Percentiles rank a stretch among this genome's conserved stretches.
Evolutionary conservation across 2,888 invertebrate species (phyloP).

Genomic region (Dicranocentrus wangi): DNA sequence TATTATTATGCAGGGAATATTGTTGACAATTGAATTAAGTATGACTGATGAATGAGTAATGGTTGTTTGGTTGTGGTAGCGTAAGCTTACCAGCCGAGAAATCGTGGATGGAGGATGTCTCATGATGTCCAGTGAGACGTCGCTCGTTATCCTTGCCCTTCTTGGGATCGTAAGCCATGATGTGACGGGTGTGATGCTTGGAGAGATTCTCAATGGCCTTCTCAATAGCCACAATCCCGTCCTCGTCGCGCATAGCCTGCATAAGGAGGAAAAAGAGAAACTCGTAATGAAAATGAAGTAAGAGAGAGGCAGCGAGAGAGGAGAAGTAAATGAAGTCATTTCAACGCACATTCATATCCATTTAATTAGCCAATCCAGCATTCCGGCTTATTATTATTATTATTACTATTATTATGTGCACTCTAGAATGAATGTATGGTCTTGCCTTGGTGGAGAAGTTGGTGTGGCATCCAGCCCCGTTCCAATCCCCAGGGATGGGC

Average conservation of each 20-base stretch:
- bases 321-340: too few species aligned
- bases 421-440: not conserved
- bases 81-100: constrained; percentile 89
- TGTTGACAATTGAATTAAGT: too few species aligned
- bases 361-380: too few species aligned
- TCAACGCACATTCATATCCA: too few species aligned
- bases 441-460: constrained; percentile 90
- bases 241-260: constrained; percentile 87
- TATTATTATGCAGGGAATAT: too few species aligned
- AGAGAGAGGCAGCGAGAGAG: too few species aligned
- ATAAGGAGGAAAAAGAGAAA: not conserved
- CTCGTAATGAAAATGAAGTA: not conserved
- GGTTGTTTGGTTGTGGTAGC: not conserved
- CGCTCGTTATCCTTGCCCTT: constrained; percentile 97
- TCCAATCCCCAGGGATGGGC: constrained; percentile 89
- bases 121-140: constrained; percentile 93
- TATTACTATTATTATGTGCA: too few species aligned
- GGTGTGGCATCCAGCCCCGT: constrained; percentile 96
- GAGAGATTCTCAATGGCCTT: constrained; percentile 95
- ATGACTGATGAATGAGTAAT: not conserved
- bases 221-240: constrained; percentile 91
- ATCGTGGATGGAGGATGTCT: constrained; percentile 97
- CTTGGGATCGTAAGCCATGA: constrained; percentile 96
- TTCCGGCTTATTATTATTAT: too few species aligned
- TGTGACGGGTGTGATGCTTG: constrained; percentile 92